A percentile compares a stretch with the other conserved stretches of the same genome.
These are phyloP conservation scores for Andrena chrysosceles DNA, from an alignment of 2,888 invertebrate species.

Conservation along the genomic window DNA sequence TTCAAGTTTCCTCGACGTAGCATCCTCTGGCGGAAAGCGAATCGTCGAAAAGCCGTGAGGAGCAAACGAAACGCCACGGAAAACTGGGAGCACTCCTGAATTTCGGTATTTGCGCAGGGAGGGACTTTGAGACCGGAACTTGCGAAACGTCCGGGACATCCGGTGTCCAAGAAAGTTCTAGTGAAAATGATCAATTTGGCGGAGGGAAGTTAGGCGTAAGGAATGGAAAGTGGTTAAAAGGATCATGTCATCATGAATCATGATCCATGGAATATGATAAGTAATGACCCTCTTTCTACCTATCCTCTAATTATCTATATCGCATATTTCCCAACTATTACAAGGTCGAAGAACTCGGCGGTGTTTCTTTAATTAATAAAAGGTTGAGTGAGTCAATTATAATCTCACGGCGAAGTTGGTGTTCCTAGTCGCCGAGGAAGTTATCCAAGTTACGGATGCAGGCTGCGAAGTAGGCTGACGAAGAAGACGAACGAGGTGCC, in stretches of 20 bases:
- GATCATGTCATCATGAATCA: too few relatives aligned
- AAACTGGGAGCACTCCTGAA: not conserved
- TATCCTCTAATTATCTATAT: conserved; percentile 2
- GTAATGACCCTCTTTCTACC: conserved; percentile 13
- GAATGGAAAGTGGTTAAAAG: not conserved
- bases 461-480: not conserved
- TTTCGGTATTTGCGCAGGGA: not conserved
- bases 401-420: not conserved
- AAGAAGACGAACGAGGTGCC: not conserved
- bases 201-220: not conserved
- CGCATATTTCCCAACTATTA: conserved; percentile 16
- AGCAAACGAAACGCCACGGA: not conserved
- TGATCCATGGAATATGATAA: conserved; percentile 9
- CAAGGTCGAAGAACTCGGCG: conserved; percentile 13
- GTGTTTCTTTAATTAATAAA: conserved; percentile 6
- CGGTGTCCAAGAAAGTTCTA: not conserved
- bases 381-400: conserved; percentile 25
- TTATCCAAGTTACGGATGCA: conserved; percentile 22
- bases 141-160: not conserved
- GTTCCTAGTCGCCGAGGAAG: not conserved
- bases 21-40: not conserved
- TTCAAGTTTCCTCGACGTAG: not conserved
- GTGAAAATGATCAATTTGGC: not conserved
- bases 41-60: not conserved
- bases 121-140: not conserved